phyloP scores from a whole-genome alignment of 2,797 vertebrate genomes.

The Notolabrus celidotus region DNA sequence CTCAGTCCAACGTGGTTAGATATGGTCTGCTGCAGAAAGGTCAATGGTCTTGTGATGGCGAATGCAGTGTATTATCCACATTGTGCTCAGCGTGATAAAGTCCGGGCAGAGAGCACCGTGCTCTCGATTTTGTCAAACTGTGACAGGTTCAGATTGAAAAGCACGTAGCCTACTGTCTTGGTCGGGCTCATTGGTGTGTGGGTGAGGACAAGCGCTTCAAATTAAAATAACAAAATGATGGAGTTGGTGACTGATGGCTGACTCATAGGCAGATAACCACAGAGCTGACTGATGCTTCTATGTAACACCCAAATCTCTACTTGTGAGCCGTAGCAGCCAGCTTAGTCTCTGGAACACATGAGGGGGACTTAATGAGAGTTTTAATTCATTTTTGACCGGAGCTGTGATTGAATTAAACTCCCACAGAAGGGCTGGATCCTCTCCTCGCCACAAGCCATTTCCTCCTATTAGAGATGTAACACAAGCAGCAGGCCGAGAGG shows the following conservation, averaged over 20 bases:
- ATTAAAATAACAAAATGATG: constrained; percentile 69
- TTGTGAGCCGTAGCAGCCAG: constrained; percentile 61
- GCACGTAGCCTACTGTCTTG: constrained; percentile 33
- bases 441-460: constrained; percentile 76
- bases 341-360: constrained; percentile 66
- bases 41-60: constrained; percentile 60
- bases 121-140: constrained; percentile 44
- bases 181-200: constrained; percentile 52
- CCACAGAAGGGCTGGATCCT: constrained; percentile 80
- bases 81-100: constrained; percentile 60
- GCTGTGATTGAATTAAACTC: constrained; percentile 83
- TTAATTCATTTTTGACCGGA: constrained; percentile 85
- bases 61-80: constrained; percentile 45
- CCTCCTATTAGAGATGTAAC: constrained; percentile 80
- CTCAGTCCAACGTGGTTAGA: constrained; percentile 64
- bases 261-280: constrained; percentile 64
- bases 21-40: constrained; percentile 65
- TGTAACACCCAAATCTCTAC: constrained; percentile 64
- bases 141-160: constrained; percentile 34
- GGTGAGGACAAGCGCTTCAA: constrained; percentile 57
- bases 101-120: constrained; percentile 18
- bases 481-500: constrained; percentile 62
- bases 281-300: constrained; percentile 54
- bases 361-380: constrained; percentile 77
- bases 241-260: constrained; percentile 70